Conservation (phyloP, 2,797 vertebrate species). For the Anguilla pacifica region DNA sequence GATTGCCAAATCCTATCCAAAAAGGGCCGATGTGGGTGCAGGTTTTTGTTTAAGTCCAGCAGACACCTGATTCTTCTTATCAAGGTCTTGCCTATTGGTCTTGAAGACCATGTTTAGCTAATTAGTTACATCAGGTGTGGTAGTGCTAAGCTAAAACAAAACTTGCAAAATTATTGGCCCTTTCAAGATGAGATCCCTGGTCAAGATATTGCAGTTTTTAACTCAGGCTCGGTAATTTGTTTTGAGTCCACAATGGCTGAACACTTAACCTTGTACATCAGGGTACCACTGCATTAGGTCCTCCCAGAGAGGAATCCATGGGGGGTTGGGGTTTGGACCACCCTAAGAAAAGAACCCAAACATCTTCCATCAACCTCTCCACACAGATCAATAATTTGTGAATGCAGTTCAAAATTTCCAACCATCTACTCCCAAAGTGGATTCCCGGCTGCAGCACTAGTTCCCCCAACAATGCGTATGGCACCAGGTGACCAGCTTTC, state of each 20-base stretch:
- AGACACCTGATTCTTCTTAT: no score
- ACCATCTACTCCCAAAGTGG: background rate
- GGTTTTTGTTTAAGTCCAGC: background rate
- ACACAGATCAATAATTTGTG: no score
- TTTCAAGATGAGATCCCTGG: background rate
- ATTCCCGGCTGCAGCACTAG: background rate
- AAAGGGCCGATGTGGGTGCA: background rate
- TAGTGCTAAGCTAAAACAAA: background rate
- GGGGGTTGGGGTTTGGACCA: background rate
- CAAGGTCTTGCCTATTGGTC: no score
- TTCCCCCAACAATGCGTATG: background rate
- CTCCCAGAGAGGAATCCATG: background rate
- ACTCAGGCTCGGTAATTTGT: no score
- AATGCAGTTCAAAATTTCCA: background rate
- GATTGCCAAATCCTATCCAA: background rate
- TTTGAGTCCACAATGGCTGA: no score
- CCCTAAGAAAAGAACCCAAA: background rate
- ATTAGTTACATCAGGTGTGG: no score
- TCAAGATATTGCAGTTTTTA: no score
- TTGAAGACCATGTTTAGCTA: no score
- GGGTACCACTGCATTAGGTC: background rate
- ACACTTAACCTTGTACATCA: background rate
- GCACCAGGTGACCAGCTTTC: background rate
- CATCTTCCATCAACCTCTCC: no score
- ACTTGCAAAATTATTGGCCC: background rate